phyloP scores from a whole-genome alignment of 2,888 invertebrate species.

The Limnephilus auricula region DNA sequence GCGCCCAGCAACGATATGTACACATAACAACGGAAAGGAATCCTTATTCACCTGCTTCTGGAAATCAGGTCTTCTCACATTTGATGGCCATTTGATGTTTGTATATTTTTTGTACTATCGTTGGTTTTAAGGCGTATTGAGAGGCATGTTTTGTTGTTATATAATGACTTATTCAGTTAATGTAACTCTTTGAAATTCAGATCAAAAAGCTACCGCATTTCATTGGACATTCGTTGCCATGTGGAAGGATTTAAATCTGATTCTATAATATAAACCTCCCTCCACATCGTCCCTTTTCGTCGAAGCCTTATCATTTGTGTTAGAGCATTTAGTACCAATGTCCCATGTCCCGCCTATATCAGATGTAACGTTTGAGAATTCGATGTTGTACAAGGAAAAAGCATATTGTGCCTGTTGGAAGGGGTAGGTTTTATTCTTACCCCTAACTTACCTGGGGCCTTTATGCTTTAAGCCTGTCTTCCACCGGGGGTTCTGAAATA shows the following conservation, averaged over 20 bases:
- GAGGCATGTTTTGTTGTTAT: neutral
- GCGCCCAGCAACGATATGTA: neutral
- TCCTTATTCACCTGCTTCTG: neutral
- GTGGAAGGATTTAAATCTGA: neutral
- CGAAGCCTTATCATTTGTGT: neutral
- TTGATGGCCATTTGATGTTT: neutral
- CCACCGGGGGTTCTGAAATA: conserved; percentile 51
- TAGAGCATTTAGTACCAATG: neutral
- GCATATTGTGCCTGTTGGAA: neutral
- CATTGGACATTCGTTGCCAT: neutral
- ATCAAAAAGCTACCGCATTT: neutral
- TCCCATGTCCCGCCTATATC: neutral
- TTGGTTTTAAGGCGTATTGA: neutral
- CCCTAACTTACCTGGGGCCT: conserved; percentile 45
- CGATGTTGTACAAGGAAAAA: conserved; percentile 15
- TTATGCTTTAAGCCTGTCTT: conserved; percentile 50
- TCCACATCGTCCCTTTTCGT: neutral
- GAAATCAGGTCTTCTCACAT: neutral
- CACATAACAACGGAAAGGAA: neutral
- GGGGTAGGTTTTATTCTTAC: neutral
- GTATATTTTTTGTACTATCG: neutral
- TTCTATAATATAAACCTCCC: neutral
- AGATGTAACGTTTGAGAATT: conserved; percentile 20
- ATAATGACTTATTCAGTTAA: neutral
- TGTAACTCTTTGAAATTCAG: neutral